A percentile compares a stretch with the other conserved stretches of the same genome.
Conservation (phyloP, 2,888 invertebrate genomes). For the Acanthoscelides obtectus region DNA sequence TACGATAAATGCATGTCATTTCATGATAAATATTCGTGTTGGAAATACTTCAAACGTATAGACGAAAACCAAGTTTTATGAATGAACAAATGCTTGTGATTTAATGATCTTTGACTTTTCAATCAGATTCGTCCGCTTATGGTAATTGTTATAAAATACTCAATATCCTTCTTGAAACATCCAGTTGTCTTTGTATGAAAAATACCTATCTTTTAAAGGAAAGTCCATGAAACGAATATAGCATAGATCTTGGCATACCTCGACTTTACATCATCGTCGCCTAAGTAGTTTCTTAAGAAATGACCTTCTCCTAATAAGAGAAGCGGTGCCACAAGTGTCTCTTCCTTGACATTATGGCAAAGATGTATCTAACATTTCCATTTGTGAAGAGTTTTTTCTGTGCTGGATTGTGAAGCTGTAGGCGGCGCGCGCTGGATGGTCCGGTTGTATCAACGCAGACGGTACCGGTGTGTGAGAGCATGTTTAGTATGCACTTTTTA, state of each 20-base stretch:
- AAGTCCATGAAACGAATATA: not conserved
- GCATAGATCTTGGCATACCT: slow-evolving; percentile 23
- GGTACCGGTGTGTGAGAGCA: too few relatives aligned
- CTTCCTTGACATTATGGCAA: slow-evolving; percentile 23
- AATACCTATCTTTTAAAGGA: not conserved
- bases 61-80: too few relatives aligned
- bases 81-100: too few relatives aligned
- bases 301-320: slow-evolving; percentile 22
- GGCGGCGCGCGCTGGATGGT: too few relatives aligned
- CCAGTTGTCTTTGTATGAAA: not conserved
- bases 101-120: not conserved
- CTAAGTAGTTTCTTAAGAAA: slow-evolving; percentile 18
- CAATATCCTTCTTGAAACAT: not conserved
- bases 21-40: too few relatives aligned
- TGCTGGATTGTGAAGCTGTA: too few relatives aligned
- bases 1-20: too few relatives aligned
- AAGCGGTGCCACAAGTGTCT: slow-evolving; percentile 15
- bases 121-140: not conserved
- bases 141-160: not conserved
- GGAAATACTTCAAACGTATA: too few relatives aligned
- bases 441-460: too few relatives aligned
- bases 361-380: not conserved
- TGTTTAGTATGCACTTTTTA: too few relatives aligned
- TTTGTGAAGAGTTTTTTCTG: not conserved
- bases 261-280: slow-evolving; percentile 4